phyloP scores from a whole-genome alignment of 2,797 vertebrate genomes.

The Eidolon dupreanum region DNA sequence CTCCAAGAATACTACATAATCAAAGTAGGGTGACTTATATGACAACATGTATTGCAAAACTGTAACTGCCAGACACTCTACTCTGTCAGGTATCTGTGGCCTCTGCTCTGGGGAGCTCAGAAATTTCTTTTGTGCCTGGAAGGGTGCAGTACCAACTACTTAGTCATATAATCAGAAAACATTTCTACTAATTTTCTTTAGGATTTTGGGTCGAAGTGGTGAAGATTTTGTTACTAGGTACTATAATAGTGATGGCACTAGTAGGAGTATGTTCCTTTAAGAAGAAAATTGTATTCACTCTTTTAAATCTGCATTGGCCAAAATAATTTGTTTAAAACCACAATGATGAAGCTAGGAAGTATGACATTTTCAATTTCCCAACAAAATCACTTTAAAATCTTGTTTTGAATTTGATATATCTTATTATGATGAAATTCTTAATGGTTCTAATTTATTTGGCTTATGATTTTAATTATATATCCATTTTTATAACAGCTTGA shows the following conservation, averaged over 20 bases:
- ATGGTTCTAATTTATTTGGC: conserved; percentile 40
- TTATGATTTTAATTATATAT: conserved; percentile 50
- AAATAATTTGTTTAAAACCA: conserved; percentile 24
- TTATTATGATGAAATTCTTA: conserved; percentile 39
- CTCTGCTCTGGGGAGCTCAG: neutral
- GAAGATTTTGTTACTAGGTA: neutral
- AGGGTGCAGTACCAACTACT: neutral
- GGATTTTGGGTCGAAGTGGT: neutral
- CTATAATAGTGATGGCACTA: neutral
- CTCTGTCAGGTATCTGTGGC: neutral
- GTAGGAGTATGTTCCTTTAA: neutral
- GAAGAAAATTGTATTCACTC: neutral
- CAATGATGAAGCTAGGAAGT: neutral
- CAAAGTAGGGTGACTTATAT: neutral
- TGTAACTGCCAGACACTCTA: neutral
- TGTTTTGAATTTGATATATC: conserved; percentile 63
- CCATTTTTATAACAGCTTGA: conserved; percentile 43
- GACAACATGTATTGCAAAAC: neutral
- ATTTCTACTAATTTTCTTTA: neutral
- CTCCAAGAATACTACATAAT: neutral
- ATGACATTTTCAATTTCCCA: neutral
- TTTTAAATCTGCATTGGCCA: neutral
- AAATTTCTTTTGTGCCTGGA: neutral
- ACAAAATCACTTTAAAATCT: conserved; percentile 20
- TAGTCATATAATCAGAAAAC: neutral